Conservation (phyloP, 2,888 invertebrate genomes). For the Megalurothrips usitatus region DNA sequence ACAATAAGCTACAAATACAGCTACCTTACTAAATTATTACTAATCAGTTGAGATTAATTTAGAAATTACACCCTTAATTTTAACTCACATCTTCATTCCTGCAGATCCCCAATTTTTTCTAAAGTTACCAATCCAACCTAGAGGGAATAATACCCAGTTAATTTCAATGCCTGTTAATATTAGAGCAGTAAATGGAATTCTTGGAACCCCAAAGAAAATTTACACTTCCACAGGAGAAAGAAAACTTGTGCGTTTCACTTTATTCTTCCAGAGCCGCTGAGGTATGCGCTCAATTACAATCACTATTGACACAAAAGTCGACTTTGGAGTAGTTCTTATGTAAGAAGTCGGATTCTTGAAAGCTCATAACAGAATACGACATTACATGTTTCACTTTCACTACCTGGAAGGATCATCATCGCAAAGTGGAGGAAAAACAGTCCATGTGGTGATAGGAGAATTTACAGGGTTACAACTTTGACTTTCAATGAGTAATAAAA, state of each 20-base stretch:
- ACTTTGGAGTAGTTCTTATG: neutral
- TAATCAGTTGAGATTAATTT: neutral
- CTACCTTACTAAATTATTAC: neutral
- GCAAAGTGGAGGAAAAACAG: too few species aligned
- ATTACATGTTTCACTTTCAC: too few species aligned
- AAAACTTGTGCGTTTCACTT: neutral
- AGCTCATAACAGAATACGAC: too few species aligned
- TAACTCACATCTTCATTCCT: too few species aligned
- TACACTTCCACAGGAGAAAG: neutral
- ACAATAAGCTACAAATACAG: neutral
- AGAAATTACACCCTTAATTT: neutral
- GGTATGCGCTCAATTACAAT: too few species aligned
- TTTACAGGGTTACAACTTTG: too few species aligned
- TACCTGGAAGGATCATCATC: too few species aligned
- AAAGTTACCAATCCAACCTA: neutral
- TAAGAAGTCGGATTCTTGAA: too few species aligned
- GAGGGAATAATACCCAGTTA: neutral
- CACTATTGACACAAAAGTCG: neutral
- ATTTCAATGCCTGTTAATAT: neutral
- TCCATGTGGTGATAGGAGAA: too few species aligned
- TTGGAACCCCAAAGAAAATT: neutral
- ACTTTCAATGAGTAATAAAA: neutral
- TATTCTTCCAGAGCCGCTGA: too few species aligned
- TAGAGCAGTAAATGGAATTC: too few species aligned
- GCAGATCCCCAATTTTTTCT: neutral